Evolutionary conservation across 2,113 vertebrate genomes (phyloP).

Genomic region (Anthoscopus minutus): DNA sequence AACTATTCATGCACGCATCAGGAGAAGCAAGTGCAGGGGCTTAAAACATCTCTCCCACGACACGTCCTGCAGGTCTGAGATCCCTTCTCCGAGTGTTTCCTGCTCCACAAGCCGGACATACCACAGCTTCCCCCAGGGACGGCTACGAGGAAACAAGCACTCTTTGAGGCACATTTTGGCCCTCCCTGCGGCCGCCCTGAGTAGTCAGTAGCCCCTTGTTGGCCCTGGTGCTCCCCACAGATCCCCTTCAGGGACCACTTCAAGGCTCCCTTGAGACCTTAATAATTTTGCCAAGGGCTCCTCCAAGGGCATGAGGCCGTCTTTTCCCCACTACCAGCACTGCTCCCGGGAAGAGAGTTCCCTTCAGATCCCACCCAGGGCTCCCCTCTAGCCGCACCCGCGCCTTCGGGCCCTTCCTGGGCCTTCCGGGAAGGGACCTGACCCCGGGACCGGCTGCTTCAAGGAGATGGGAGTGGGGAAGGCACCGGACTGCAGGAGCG

Average conservation of each 20-base stretch:
- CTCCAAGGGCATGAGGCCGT: background rate
- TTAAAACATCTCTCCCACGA: background rate
- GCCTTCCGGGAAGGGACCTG: background rate
- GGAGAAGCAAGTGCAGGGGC: background rate
- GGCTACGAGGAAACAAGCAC: background rate
- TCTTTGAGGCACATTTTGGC: background rate
- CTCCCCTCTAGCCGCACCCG: background rate
- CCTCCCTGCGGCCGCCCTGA: background rate
- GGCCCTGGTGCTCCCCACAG: background rate
- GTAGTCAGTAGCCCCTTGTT: background rate
- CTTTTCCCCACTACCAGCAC: background rate
- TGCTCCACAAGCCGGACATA: background rate
- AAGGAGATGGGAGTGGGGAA: background rate
- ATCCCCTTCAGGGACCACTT: background rate
- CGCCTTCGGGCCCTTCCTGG: background rate
- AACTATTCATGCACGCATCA: accelerated
- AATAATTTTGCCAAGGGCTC: background rate
- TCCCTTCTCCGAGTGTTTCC: background rate
- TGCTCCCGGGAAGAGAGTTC: background rate
- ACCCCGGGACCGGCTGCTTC: accelerated
- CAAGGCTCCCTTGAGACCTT: background rate
- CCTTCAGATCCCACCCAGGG: background rate
- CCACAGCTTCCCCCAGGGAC: background rate
- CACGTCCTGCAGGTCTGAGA: accelerated
- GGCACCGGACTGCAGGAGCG: background rate